phyloP scores from a whole-genome alignment of 2,113 vertebrate species.

The Elephas maximus region DNA sequence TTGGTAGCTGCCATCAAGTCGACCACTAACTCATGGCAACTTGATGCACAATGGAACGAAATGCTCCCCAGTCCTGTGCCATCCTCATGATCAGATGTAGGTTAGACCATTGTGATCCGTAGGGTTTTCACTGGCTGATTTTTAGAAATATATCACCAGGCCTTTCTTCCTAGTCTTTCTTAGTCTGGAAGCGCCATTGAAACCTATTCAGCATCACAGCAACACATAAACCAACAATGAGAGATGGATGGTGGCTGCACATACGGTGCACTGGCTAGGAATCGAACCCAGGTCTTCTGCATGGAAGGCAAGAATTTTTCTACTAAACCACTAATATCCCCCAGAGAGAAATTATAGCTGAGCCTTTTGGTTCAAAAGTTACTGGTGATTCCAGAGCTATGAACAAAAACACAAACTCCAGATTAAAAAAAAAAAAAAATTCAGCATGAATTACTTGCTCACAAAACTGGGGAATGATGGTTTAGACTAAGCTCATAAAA shows the following conservation, averaged over 20 bases:
- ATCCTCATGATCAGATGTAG: not conserved
- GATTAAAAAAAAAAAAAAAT: not conserved
- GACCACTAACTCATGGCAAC: not conserved
- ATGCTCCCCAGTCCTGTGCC: not conserved
- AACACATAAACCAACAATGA: too few species aligned
- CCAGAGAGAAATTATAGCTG: not conserved
- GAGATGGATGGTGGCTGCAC: not conserved
- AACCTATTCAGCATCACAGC: not conserved
- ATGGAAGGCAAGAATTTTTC: not conserved
- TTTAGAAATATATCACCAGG: not conserved
- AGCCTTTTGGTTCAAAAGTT: not conserved
- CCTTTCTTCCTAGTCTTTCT: not conserved
- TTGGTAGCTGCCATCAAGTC: not conserved
- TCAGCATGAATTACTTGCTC: not conserved
- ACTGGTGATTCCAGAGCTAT: not conserved
- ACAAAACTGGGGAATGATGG: not conserved
- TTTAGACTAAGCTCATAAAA: not conserved
- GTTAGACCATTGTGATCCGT: not conserved
- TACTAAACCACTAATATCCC: not conserved
- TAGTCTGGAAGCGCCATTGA: not conserved
- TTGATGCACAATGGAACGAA: not conserved
- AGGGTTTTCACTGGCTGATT: not conserved
- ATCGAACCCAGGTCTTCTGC: not conserved
- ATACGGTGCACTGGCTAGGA: not conserved
- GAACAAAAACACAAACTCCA: not conserved